A percentile compares a stretch with the other conserved stretches of the same genome.
These are phyloP conservation scores for Petrocephalus microphthalmus DNA, from an alignment of 2,113 vertebrate genomes.

Conservation along the genomic window DNA sequence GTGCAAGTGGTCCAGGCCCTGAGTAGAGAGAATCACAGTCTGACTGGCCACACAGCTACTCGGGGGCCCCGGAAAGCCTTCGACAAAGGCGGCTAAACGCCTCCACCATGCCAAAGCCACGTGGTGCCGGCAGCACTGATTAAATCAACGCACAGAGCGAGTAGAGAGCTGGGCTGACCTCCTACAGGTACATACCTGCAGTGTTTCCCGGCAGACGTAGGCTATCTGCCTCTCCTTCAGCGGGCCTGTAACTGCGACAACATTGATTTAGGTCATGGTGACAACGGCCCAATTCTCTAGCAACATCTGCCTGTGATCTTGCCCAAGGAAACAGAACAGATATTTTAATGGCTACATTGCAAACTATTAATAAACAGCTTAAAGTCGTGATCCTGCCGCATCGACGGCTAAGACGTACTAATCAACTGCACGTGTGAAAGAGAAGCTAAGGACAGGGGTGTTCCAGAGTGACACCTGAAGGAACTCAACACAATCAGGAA, in stretches of 20 bases:
- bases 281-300: not conserved
- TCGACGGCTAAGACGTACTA: not conserved
- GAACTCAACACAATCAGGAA: not conserved
- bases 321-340: slow-evolving; percentile 13
- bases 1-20: slow-evolving; percentile 18
- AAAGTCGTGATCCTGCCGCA: not conserved
- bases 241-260: slow-evolving; percentile 60
- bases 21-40: not conserved
- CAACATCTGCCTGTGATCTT: not conserved
- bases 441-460: not conserved
- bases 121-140: not conserved
- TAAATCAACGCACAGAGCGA: not conserved
- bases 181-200: slow-evolving; percentile 52
- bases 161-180: not conserved
- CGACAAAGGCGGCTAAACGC: not conserved
- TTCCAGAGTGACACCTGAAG: not conserved
- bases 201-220: slow-evolving; percentile 64
- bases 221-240: slow-evolving; percentile 68
- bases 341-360: not conserved
- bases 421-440: not conserved
- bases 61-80: not conserved
- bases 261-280: not conserved
- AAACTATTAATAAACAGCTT: not conserved
- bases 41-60: not conserved
- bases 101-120: not conserved